Conservation (phyloP, 2,888 invertebrate species). For the Hydrotaea cyrtoneurina region DNA sequence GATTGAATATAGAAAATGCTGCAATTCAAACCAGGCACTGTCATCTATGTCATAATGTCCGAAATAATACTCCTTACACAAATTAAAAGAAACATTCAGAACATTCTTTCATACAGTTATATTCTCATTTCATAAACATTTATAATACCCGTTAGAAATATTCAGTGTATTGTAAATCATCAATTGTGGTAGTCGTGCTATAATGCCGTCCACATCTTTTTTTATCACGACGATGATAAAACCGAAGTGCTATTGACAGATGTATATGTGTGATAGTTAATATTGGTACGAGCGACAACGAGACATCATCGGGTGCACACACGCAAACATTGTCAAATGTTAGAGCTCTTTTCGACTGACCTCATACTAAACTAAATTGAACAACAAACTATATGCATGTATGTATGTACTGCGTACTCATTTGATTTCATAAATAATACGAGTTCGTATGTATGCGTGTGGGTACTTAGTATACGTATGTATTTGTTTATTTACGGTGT, state of each 20-base stretch:
- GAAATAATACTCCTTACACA: no score
- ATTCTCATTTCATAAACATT: no score
- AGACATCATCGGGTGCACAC: not conserved
- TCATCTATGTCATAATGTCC: no score
- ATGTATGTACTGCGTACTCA: not conserved
- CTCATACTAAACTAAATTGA: slow-evolving; percentile 41
- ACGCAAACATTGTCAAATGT: slow-evolving; percentile 9
- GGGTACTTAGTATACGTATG: slow-evolving; percentile 3
- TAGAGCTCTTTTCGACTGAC: slow-evolving; percentile 28
- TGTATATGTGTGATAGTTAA: slow-evolving; percentile 40
- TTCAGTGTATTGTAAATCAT: no score
- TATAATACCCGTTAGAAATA: no score
- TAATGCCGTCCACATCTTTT: slow-evolving; percentile 17
- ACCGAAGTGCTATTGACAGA: slow-evolving; percentile 38
- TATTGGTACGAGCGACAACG: not conserved
- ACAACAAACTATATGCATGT: not conserved
- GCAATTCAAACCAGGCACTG: no score
- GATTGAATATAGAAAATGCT: no score
- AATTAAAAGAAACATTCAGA: no score
- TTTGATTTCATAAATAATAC: slow-evolving; percentile 21
- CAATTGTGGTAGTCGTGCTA: not conserved
- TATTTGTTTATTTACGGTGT: slow-evolving; percentile 17
- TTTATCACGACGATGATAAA: slow-evolving; percentile 42
- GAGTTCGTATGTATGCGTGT: not conserved
- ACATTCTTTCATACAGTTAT: no score